Conservation (phyloP, 2,113 vertebrate species). For the Australoheros scitulus region DNA sequence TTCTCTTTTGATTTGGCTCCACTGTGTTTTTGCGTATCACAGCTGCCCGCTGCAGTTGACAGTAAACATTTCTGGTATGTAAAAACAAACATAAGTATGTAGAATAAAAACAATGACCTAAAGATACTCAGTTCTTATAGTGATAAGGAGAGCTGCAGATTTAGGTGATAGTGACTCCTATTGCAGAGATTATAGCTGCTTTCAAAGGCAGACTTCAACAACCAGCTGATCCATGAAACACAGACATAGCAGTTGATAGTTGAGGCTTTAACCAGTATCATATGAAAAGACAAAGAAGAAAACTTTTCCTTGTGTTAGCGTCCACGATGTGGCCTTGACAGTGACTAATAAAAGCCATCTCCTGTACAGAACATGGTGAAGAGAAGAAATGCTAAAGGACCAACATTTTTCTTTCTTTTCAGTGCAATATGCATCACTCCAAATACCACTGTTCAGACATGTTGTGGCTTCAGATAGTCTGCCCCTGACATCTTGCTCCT, state of each 20-base stretch:
- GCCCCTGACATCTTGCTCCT: background rate
- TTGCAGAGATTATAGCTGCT: background rate
- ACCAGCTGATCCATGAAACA: background rate
- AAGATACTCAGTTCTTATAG: background rate
- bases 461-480: background rate
- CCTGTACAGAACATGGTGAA: background rate
- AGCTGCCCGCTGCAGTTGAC: background rate
- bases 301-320: background rate
- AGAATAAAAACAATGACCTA: background rate
- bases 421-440: background rate
- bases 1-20: background rate
- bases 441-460: background rate
- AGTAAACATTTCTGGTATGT: background rate
- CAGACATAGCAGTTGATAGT: background rate
- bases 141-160: background rate
- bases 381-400: background rate
- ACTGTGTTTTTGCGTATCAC: background rate
- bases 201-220: background rate
- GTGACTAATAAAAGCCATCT: background rate
- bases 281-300: background rate
- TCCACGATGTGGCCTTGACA: background rate
- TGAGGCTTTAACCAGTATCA: background rate
- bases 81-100: background rate
- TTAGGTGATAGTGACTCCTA: background rate
- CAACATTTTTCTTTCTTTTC: background rate